Conservation (phyloP, 2,113 vertebrate species). For the Anolis sagrei region DNA sequence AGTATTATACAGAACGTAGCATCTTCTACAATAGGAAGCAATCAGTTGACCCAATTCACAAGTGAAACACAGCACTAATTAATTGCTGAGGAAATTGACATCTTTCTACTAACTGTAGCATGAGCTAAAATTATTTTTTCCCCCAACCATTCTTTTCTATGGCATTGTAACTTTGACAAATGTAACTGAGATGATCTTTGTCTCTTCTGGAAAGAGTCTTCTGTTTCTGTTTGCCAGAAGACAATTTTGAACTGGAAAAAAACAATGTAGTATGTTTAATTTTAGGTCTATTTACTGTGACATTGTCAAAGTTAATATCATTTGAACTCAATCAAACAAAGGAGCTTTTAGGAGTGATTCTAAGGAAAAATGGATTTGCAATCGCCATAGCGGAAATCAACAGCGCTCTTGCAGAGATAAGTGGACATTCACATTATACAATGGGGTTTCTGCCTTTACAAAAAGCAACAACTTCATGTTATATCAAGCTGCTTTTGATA, state of each 20-base stretch:
- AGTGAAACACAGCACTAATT: background rate
- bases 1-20: conserved; percentile 4
- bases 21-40: conserved; percentile 4
- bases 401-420: background rate
- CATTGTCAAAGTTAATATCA: background rate
- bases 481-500: background rate
- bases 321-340: background rate
- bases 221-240: background rate
- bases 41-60: conserved; percentile 23
- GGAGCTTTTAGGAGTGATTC: background rate
- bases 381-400: background rate
- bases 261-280: background rate
- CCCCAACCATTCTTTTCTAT: background rate
- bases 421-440: background rate
- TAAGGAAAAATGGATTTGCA: background rate
- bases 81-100: conserved; percentile 12
- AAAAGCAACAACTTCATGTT: background rate
- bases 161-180: conserved; percentile 6
- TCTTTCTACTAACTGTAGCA: conserved; percentile 4
- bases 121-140: background rate
- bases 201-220: background rate
- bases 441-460: background rate
- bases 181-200: conserved; percentile 3
- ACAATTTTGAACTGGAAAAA: background rate
- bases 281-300: background rate